Percentiles rank a stretch among this genome's conserved stretches.
These are phyloP conservation scores for Girardinus metallicus DNA, from an alignment of 2,797 vertebrate genomes.

Conservation along the genomic window DNA sequence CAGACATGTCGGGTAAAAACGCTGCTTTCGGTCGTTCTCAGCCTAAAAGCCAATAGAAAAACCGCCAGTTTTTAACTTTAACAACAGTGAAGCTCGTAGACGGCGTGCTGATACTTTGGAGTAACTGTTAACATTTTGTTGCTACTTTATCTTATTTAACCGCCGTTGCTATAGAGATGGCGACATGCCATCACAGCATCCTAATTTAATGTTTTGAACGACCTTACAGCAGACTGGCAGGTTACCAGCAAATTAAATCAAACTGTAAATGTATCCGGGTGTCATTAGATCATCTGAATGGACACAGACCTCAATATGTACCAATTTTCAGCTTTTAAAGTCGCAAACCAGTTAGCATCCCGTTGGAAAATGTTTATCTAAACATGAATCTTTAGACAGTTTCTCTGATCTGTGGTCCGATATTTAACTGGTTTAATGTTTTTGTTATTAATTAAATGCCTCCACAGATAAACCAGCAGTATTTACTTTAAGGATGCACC, in stretches of 20 bases:
- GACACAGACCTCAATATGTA: not conserved
- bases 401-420: not conserved
- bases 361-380: not conserved
- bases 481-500: not conserved
- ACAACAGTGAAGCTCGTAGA: not conserved
- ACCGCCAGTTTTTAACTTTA: no score
- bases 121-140: slow-evolving; percentile 18
- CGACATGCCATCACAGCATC: not conserved
- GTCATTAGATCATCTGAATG: not conserved
- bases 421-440: not conserved
- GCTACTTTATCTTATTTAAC: not conserved
- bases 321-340: not conserved
- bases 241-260: not conserved
- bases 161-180: not conserved
- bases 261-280: not conserved
- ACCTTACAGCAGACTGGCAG: no score
- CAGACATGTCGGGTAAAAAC: not conserved
- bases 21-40: not conserved
- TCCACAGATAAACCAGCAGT: not conserved
- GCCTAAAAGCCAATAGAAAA: rapidly evolving
- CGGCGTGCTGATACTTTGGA: not conserved
- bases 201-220: slow-evolving; percentile 13
- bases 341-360: not conserved
- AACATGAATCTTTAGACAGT: not conserved
- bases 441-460: not conserved